These are phyloP conservation scores for Dolichallabes microphthalmus DNA, from an alignment of 2,113 vertebrate species.

Conservation along the genomic window DNA sequence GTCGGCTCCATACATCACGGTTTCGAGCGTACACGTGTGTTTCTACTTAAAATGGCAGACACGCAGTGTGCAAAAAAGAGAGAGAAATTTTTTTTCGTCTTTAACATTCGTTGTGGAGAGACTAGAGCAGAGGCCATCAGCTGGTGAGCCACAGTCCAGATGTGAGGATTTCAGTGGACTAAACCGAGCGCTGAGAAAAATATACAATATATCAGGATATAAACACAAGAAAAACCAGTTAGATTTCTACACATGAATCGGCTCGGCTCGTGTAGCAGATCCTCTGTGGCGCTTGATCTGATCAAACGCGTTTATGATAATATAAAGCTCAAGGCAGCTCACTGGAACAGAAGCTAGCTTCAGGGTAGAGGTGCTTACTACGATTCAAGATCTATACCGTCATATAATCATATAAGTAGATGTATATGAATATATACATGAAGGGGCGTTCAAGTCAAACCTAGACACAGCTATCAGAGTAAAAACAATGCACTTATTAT, in stretches of 20 bases:
- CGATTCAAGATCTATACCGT: neutral
- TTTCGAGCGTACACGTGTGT: neutral
- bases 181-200: neutral
- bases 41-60: conserved; percentile 4
- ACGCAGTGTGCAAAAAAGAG: neutral
- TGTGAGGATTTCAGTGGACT: neutral
- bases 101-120: neutral
- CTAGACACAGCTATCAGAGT: too few relatives aligned
- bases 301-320: neutral
- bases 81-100: too few relatives aligned
- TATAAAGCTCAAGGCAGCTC: neutral
- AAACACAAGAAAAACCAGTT: neutral
- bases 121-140: conserved; percentile 15
- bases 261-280: neutral
- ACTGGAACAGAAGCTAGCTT: neutral
- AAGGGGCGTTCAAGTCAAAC: too few relatives aligned
- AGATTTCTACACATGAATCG: neutral
- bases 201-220: too few relatives aligned
- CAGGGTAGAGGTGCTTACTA: neutral
- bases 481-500: too few relatives aligned
- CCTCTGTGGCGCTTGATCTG: neutral
- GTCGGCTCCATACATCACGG: neutral
- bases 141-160: neutral
- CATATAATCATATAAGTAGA: neutral
- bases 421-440: neutral